Conservation (phyloP, 1,140 invertebrate genomes). For the Hypothenemus hampei region DNA sequence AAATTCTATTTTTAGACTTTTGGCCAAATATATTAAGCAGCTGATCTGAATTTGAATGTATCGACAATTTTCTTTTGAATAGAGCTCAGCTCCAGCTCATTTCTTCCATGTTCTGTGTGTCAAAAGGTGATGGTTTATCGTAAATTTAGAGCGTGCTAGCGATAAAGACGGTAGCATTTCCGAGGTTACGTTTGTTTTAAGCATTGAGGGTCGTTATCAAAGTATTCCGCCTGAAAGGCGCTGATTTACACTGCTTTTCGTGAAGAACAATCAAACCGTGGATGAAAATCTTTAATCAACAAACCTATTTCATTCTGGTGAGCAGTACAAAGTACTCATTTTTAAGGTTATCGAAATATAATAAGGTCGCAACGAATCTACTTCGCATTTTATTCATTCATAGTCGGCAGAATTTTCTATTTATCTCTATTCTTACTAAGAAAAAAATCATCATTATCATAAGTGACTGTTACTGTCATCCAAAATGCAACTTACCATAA, state of each 20-base stretch:
- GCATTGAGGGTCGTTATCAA: no score
- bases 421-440: neutral
- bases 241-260: no score
- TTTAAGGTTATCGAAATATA: neutral
- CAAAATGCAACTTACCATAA: slow-evolving; percentile 1
- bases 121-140: no score
- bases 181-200: no score
- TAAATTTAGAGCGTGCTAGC: no score
- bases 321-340: neutral
- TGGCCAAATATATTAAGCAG: neutral
- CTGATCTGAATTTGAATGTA: no score
- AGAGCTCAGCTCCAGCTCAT: no score
- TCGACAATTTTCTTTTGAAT: no score
- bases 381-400: neutral
- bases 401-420: neutral
- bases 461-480: neutral
- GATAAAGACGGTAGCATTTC: no score
- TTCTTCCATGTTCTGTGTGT: no score
- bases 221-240: no score
- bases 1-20: neutral
- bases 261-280: no score
- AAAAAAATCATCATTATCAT: neutral
- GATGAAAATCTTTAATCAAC: neutral
- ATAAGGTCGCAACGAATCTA: neutral
- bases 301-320: neutral